phyloP scores from a whole-genome alignment of 2,888 invertebrate species.

The Pherbina coryleti region DNA sequence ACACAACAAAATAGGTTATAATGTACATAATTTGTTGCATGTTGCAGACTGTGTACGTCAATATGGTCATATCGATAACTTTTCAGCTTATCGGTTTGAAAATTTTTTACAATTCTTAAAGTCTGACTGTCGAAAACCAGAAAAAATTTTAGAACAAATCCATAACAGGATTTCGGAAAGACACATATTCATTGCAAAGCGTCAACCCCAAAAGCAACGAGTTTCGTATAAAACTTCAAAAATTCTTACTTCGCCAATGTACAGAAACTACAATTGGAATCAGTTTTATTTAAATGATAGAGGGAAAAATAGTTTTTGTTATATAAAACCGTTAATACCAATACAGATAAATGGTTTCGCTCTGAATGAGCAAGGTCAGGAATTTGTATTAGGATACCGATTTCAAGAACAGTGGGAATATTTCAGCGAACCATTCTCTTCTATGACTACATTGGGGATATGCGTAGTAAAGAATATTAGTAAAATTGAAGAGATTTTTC shows the following conservation, averaged over 20 bases:
- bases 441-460: not conserved
- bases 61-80: not conserved
- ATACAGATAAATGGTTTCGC: not conserved
- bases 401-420: no score
- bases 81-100: not conserved
- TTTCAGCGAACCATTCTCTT: no score
- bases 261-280: not conserved
- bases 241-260: slow-evolving; percentile 1
- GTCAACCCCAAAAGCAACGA: not conserved
- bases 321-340: not conserved
- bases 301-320: not conserved
- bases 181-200: not conserved
- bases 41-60: not conserved
- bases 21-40: slow-evolving; percentile 20
- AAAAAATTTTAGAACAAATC: no score
- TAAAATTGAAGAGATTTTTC: not conserved
- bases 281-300: not conserved
- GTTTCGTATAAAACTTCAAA: not conserved
- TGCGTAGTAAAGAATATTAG: not conserved
- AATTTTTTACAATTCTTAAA: not conserved
- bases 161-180: not conserved
- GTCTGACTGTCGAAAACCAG: no score
- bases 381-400: not conserved
- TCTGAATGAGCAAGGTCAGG: no score
- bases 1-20: slow-evolving; percentile 5